phyloP scores from a whole-genome alignment of 1,140 invertebrate species.

The Calephelis virginiensis region DNA sequence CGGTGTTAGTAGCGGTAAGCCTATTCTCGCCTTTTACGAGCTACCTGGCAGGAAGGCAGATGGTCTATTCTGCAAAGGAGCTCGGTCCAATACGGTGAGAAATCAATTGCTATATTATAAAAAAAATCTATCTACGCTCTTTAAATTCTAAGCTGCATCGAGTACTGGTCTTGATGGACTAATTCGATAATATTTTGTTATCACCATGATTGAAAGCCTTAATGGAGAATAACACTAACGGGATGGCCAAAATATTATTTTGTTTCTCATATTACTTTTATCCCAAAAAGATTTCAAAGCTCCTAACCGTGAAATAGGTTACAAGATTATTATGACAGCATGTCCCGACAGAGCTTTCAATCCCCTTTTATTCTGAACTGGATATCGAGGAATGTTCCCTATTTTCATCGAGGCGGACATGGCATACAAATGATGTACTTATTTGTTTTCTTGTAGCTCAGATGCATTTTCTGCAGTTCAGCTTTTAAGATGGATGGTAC shows the following conservation, averaged over 20 bases:
- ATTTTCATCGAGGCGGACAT: conserved; percentile 27
- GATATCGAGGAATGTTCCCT: conserved; percentile 25
- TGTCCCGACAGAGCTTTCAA: conserved; percentile 22
- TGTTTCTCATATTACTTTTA: conserved; percentile 1
- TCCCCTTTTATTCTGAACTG: conserved; percentile 20
- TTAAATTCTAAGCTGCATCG: too few species aligned
- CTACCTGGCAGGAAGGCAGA: too few species aligned
- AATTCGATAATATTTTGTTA: too few species aligned
- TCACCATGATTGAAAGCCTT: neutral
- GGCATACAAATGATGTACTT: conserved; percentile 52
- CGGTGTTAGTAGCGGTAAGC: too few species aligned
- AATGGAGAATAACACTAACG: neutral
- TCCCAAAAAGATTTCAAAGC: conserved; percentile 23
- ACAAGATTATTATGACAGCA: conserved; percentile 21
- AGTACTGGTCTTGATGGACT: too few species aligned
- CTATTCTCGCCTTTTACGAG: too few species aligned
- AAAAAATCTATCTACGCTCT: too few species aligned
- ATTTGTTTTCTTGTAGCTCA: conserved; percentile 43
- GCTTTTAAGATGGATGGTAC: conserved; percentile 35
- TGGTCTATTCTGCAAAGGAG: too few species aligned
- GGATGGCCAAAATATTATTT: too few species aligned
- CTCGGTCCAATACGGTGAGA: too few species aligned
- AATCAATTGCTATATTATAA: too few species aligned
- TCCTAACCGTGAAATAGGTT: conserved; percentile 23
- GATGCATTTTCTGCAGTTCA: conserved; percentile 60